Percentiles rank a stretch among this genome's conserved stretches.
Evolutionary conservation across 2,113 vertebrate species (phyloP).

Genomic region (Brevimyrus niger): DNA sequence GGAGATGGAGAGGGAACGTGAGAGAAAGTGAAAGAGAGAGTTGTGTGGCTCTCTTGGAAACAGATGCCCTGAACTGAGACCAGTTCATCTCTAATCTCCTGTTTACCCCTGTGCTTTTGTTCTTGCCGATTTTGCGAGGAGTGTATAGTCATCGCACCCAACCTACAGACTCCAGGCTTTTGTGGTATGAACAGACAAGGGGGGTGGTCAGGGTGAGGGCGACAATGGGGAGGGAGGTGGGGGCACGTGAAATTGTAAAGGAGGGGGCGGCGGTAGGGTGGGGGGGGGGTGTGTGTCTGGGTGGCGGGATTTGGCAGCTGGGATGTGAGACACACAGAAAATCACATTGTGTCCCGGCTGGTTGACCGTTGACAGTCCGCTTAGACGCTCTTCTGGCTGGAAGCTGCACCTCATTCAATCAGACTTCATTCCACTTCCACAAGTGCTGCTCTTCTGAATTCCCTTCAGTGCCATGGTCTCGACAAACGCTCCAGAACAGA

Average conservation of each 20-base stretch:
- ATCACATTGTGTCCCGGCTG: constrained; percentile 44
- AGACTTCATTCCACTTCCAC: neutral
- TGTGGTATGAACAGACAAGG: neutral
- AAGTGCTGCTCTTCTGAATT: neutral
- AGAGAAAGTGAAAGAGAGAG: neutral
- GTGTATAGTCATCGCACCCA: neutral
- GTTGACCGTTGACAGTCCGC: constrained; percentile 39
- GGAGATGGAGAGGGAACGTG: constrained; percentile 25
- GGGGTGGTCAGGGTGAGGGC: neutral
- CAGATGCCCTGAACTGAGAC: neutral
- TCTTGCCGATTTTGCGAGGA: neutral
- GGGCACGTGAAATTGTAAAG: neutral
- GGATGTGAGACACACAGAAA: constrained; percentile 46
- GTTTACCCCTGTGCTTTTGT: neutral
- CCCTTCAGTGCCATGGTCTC: constrained; percentile 22
- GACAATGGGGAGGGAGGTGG: constrained; percentile 10
- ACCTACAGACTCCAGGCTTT: neutral
- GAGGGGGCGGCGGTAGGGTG: neutral
- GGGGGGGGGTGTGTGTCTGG: neutral
- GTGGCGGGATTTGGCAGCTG: constrained; percentile 52
- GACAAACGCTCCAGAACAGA: constrained; percentile 26
- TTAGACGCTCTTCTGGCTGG: constrained; percentile 13
- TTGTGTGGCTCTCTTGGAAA: neutral
- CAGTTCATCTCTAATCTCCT: neutral
- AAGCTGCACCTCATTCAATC: neutral